phyloP scores from a whole-genome alignment of 2,113 vertebrate genomes.

The Tauraco erythrolophus region DNA sequence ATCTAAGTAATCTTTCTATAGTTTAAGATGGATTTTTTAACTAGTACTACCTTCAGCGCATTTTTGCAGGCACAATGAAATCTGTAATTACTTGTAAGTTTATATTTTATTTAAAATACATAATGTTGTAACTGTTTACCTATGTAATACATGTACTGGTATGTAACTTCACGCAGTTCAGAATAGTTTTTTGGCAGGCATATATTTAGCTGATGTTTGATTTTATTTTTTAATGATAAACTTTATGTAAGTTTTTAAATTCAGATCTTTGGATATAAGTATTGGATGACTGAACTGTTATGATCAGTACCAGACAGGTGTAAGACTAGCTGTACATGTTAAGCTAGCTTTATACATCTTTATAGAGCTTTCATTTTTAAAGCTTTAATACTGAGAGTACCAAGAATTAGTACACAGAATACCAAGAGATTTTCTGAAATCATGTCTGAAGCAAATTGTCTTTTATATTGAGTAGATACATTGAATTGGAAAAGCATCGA shows the following conservation, averaged over 20 bases:
- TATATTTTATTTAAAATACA: background rate
- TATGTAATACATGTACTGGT: background rate
- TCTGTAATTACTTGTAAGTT: background rate
- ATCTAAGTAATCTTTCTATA: background rate
- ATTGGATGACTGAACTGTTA: background rate
- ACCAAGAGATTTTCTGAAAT: background rate
- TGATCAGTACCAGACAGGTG: background rate
- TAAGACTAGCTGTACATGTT: background rate
- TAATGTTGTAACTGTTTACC: background rate
- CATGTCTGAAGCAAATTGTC: background rate
- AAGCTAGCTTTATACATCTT: background rate
- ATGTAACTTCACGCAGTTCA: background rate
- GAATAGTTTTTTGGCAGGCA: background rate
- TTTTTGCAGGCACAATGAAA: background rate
- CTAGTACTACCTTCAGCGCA: background rate
- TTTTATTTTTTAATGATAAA: background rate
- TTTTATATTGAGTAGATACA: background rate
- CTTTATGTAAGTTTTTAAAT: background rate
- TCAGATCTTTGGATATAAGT: background rate
- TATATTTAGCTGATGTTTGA: background rate
- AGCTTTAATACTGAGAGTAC: background rate
- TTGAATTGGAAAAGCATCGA: background rate
- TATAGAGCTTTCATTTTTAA: background rate
- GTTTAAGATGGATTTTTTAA: background rate
- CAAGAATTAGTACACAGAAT: background rate